Percentiles rank a stretch among this genome's conserved stretches.
These are phyloP conservation scores for Patella ulyssiponensis DNA, from an alignment of 2,888 invertebrate species.

Conservation along the genomic window DNA sequence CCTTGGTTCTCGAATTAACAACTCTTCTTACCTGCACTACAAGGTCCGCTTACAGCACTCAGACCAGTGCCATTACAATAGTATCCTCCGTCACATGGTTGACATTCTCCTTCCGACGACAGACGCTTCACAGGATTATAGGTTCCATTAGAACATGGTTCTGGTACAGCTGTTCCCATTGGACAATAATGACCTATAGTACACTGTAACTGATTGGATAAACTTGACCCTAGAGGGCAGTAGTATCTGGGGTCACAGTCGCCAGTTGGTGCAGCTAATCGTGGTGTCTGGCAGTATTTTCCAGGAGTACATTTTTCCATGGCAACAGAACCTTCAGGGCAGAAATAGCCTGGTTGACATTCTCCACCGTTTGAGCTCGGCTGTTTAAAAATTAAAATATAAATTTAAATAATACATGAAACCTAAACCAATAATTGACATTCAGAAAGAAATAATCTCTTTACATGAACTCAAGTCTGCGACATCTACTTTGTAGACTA, in stretches of 20 bases:
- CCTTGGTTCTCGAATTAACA: no score
- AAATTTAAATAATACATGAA: background rate
- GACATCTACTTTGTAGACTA: no score
- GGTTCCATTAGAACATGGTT: slow-evolving; percentile 66
- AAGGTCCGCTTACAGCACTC: slow-evolving; percentile 50
- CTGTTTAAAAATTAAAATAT: slow-evolving; percentile 38
- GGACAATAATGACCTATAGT: slow-evolving; percentile 61
- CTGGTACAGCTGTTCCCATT: slow-evolving; percentile 54
- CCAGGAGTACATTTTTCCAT: slow-evolving; percentile 63
- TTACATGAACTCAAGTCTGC: no score
- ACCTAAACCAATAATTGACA: no score
- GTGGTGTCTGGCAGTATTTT: slow-evolving; percentile 61
- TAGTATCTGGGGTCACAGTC: slow-evolving; percentile 63
- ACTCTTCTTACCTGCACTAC: slow-evolving; percentile 51
- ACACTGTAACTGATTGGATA: slow-evolving; percentile 49
- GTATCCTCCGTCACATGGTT: slow-evolving; percentile 56
- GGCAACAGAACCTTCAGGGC: slow-evolving; percentile 60
- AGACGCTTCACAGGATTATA: slow-evolving; percentile 51
- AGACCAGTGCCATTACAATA: slow-evolving; percentile 64
- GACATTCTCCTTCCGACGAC: slow-evolving; percentile 49
- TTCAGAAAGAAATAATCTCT: no score
- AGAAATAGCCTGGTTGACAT: slow-evolving; percentile 64
- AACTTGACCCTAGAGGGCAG: slow-evolving; percentile 57
- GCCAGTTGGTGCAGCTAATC: slow-evolving; percentile 53
- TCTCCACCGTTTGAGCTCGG: slow-evolving; percentile 61